These are phyloP conservation scores for Microplitis manilae DNA, from an alignment of 2,888 invertebrate genomes.

Conservation along the genomic window DNA sequence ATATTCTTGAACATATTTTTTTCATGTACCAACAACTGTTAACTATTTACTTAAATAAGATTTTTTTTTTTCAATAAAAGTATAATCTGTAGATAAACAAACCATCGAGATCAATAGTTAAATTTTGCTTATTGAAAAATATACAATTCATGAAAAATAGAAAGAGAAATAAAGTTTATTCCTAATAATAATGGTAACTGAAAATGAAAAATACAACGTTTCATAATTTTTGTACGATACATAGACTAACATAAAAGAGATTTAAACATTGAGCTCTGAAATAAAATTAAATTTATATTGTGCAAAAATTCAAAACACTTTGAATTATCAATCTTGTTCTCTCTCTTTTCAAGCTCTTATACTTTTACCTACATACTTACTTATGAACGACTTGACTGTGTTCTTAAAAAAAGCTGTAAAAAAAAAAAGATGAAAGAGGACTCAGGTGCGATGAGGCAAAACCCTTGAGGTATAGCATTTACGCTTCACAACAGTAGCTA, in stretches of 20 bases:
- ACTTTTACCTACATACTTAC: background rate
- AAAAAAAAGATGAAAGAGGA: constrained; percentile 25
- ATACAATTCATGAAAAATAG: too few relatives aligned
- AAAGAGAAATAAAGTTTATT: too few relatives aligned
- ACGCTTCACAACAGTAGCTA: background rate
- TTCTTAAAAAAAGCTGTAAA: constrained; percentile 11
- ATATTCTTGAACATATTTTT: background rate
- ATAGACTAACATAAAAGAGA: background rate
- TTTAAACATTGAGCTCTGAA: background rate
- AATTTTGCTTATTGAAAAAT: too few relatives aligned
- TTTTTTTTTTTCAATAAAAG: too few relatives aligned
- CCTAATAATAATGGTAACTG: too few relatives aligned
- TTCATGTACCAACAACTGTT: background rate
- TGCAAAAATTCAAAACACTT: background rate
- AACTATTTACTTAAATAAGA: background rate
- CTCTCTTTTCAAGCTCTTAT: background rate
- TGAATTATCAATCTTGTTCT: background rate
- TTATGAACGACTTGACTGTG: background rate
- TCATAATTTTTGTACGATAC: too few relatives aligned
- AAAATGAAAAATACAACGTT: too few relatives aligned
- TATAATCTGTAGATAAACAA: too few relatives aligned
- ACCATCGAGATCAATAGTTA: too few relatives aligned
- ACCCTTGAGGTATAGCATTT: background rate
- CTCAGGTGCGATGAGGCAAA: constrained; percentile 15
- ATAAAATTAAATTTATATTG: background rate